These are phyloP conservation scores for Onthophagus sagittarius DNA, from an alignment of 2,888 invertebrate species.

Conservation along the genomic window DNA sequence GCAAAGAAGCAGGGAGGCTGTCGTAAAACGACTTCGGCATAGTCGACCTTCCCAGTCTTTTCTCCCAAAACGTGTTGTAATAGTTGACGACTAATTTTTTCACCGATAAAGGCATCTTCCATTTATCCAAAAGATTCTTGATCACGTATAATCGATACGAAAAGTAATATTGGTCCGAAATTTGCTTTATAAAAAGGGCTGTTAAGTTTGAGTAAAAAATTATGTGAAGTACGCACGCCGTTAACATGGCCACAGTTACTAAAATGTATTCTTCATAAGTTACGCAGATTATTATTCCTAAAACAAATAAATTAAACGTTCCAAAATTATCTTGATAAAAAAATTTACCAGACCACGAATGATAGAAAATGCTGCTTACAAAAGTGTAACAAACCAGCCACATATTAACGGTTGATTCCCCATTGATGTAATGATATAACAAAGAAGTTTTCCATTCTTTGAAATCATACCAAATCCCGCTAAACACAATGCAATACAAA, in stretches of 20 bases:
- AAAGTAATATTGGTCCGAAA: slow-evolving; percentile 17
- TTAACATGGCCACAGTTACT: slow-evolving; percentile 13
- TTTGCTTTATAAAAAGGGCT: slow-evolving; percentile 17
- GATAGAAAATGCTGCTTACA: slow-evolving; percentile 17
- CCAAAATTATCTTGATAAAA: not conserved
- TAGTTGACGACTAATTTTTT: slow-evolving; percentile 34
- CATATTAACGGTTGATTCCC: slow-evolving; percentile 9
- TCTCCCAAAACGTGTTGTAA: slow-evolving; percentile 54
- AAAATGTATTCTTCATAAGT: slow-evolving; percentile 10
- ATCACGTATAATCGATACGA: slow-evolving; percentile 17
- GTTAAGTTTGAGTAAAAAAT: slow-evolving; percentile 17
- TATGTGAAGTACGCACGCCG: slow-evolving; percentile 17
- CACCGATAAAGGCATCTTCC: slow-evolving; percentile 10
- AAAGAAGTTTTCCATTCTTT: slow-evolving; percentile 16
- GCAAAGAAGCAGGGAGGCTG: slow-evolving; percentile 48
- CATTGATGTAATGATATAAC: slow-evolving; percentile 17
- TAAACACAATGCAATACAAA: slow-evolving; percentile 20
- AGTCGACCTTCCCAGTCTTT: slow-evolving; percentile 51
- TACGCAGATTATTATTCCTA: slow-evolving; percentile 14
- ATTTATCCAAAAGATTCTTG: slow-evolving; percentile 16
- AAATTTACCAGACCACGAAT: slow-evolving; percentile 22
- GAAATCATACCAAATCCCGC: slow-evolving; percentile 22
- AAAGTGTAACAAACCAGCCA: slow-evolving; percentile 10
- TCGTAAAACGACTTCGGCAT: slow-evolving; percentile 48
- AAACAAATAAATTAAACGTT: not conserved